Evolutionary conservation across 2,888 invertebrate species (phyloP).

Genomic region (Petrolisthes manimaculis): DNA sequence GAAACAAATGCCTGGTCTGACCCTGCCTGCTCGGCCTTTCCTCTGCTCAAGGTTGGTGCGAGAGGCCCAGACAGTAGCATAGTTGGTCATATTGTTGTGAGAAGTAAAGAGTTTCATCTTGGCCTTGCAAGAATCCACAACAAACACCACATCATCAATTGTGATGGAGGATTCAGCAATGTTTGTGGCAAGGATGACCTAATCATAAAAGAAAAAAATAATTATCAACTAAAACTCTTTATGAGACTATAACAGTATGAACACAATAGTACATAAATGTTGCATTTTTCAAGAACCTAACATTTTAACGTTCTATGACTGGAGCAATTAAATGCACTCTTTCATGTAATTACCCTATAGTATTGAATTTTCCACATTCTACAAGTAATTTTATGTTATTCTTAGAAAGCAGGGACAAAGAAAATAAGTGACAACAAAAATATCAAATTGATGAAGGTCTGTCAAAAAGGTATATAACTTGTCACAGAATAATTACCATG

Average conservation of each 20-base stretch:
- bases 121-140: conserved; percentile 96
- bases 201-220: conserved; percentile 65
- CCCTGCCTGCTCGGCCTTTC: conserved; percentile 95
- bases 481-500: too few relatives aligned
- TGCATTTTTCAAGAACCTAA: not conserved
- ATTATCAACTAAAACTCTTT: conserved; percentile 57
- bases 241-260: not conserved
- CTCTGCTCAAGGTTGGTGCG: conserved; percentile 94
- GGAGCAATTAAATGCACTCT: too few relatives aligned
- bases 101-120: conserved; percentile 98
- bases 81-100: conserved; percentile 98
- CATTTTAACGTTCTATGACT: not conserved
- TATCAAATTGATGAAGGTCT: too few relatives aligned
- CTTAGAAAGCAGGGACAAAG: too few relatives aligned
- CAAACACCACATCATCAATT: conserved; percentile 97
- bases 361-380: too few relatives aligned
- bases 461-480: too few relatives aligned
- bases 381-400: too few relatives aligned
- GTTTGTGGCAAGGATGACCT: conserved; percentile 96
- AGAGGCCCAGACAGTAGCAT: conserved; percentile 97
- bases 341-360: too few relatives aligned
- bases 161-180: conserved; percentile 99
- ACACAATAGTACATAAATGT: not conserved
- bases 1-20: conserved; percentile 92
- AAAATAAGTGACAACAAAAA: too few relatives aligned